Base-by-base conservation (phyloP, 2,113 vertebrate species). In the Camelus dromedarius region DNA sequence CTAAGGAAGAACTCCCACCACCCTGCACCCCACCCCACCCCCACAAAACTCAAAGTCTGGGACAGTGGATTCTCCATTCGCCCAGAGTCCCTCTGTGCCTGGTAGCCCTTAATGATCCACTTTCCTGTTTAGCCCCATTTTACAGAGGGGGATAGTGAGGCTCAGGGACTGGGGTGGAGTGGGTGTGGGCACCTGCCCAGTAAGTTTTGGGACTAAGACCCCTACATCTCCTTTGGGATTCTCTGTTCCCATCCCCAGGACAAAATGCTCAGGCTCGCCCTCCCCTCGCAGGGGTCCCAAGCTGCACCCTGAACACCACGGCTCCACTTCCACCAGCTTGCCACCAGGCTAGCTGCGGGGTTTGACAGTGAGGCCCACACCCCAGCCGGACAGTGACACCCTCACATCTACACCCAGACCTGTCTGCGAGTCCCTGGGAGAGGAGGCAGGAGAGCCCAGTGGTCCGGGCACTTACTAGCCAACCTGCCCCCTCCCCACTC, bases 401-500 rank as follows among this genome's bases (percentile, higher is more conserved):
- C n/a, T 58, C 56, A 35, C 38, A 42, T 42, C 38, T 42, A 42
- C 38, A 42, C 38, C 38, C 38, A 42, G 38, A 42, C 38, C 8
- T 50, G 62, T 58, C 18, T 4, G 16, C 0, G 4, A 35, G 75
- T 3, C 52, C 50, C 22, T 0, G 22, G 22, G 16, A 90, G 38
- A 73, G 56, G 48, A 84, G 52, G 70, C 80, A 46, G 42, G 11
- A 54, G 72, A 66, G 56, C 16, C 20, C 32, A 13, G 46, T 4
- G 30, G 60, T 28, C 58, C 28, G 0, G 11, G 26, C 18, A 46
- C 77, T 30, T 64, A 1, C 46, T 10, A 11, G 13, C 58, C 76
- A 35, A 14, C 12, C 8, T 14, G 6, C 30, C 2, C 6, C 15
- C 1, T 35, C 54, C 58, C 3, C 10, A 11, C 7, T 9, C 8